Evolutionary conservation across 2,888 invertebrate species (phyloP).

Genomic region (Drymonia ruficornis): DNA sequence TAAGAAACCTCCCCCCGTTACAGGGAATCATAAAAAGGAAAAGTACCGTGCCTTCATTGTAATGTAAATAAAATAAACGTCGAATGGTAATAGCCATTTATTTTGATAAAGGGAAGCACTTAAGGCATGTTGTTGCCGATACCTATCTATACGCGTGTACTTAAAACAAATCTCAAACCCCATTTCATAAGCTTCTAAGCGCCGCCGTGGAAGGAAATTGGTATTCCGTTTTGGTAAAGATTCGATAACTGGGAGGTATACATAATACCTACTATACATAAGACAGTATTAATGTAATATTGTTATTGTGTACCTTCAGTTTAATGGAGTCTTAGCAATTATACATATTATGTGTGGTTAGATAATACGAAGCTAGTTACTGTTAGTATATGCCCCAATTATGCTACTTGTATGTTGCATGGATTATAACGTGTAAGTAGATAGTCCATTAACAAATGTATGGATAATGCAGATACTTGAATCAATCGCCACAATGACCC

Average conservation of each 20-base stretch:
- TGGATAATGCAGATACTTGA: slow-evolving; percentile 32
- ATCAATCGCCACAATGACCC: slow-evolving; percentile 45
- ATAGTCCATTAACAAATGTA: slow-evolving; percentile 9
- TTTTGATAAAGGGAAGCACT: slow-evolving; percentile 17
- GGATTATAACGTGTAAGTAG: neutral
- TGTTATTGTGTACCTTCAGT: slow-evolving; percentile 16
- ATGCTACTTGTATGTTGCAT: neutral
- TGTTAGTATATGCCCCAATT: slow-evolving; percentile 12
- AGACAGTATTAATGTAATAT: slow-evolving; percentile 12
- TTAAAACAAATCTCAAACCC: slow-evolving; percentile 21
- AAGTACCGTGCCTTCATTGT: slow-evolving; percentile 22
- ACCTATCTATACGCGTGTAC: slow-evolving; percentile 10
- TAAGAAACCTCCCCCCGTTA: slow-evolving; percentile 47
- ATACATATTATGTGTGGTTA: slow-evolving; percentile 5
- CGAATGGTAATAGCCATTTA: slow-evolving; percentile 20
- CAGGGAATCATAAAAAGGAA: slow-evolving; percentile 34
- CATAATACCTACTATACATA: slow-evolving; percentile 7
- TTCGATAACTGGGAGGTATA: slow-evolving; percentile 26
- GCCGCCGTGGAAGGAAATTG: slow-evolving; percentile 30
- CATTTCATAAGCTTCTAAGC: slow-evolving; percentile 34
- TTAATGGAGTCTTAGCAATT: slow-evolving; percentile 9
- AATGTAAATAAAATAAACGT: slow-evolving; percentile 28
- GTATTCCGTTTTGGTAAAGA: slow-evolving; percentile 31
- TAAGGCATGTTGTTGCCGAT: slow-evolving; percentile 9
- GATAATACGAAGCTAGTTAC: slow-evolving; percentile 14